phyloP scores from a whole-genome alignment of 1,140 invertebrate species.

The Spodoptera frugiperda region DNA sequence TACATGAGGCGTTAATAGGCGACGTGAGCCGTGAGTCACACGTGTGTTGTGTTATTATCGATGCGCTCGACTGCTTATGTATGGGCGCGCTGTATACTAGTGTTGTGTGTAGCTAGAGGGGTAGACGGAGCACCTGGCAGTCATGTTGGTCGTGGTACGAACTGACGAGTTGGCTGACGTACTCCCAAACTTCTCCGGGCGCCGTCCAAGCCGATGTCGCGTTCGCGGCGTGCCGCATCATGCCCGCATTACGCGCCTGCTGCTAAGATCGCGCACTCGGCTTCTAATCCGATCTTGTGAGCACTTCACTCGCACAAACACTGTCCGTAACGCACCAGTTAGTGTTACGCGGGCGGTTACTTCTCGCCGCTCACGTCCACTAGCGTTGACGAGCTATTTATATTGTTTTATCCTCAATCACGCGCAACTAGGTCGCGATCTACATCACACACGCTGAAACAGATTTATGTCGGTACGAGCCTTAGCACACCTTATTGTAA shows the following conservation, averaged over 20 bases:
- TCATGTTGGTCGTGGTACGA: slow-evolving; percentile 83
- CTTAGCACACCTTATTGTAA: slow-evolving; percentile 62
- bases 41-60: slow-evolving; percentile 52
- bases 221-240: slow-evolving; percentile 79
- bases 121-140: slow-evolving; percentile 69
- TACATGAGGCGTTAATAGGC: slow-evolving; percentile 62
- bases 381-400: slow-evolving; percentile 82
- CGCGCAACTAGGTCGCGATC: slow-evolving; percentile 83
- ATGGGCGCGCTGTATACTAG: slow-evolving; percentile 16
- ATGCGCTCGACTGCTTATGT: slow-evolving; percentile 41
- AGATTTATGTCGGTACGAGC: slow-evolving; percentile 62
- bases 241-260: slow-evolving; percentile 68
- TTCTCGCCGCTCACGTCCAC: slow-evolving; percentile 66
- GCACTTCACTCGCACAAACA: slow-evolving; percentile 54
- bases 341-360: slow-evolving; percentile 50
- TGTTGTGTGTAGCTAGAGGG: slow-evolving; percentile 8
- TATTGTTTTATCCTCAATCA: slow-evolving; percentile 86
- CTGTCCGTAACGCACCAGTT: slow-evolving; percentile 57
- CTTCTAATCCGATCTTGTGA: slow-evolving; percentile 15
- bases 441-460: slow-evolving; percentile 76
- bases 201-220: slow-evolving; percentile 77
- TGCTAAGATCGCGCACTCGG: slow-evolving; percentile 21
- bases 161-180: slow-evolving; percentile 82
- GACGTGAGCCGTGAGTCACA: slow-evolving; percentile 61
- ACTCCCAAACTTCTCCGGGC: slow-evolving; percentile 83